Base-by-base conservation (phyloP, 2,113 vertebrate genomes). In the Silurus glanis region DNA sequence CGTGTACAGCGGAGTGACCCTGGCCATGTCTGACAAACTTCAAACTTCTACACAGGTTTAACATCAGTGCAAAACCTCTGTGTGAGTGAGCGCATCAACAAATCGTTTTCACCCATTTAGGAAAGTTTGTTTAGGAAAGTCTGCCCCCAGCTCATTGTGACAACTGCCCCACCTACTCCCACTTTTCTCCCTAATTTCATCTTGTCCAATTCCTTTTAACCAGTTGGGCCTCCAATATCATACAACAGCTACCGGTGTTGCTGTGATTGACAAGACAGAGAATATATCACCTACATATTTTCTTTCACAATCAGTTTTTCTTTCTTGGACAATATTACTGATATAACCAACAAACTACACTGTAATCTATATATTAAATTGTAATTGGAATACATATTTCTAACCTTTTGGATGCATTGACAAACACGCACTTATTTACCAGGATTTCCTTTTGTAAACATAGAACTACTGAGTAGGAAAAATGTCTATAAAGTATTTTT, bases 11-110 rank as follows among this genome's bases (percentile, higher is more conserved):
- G 13, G 59, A 67, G 37, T 59, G 53, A 53, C 28, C 71, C 55
- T 25, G 61, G 47, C 55, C n/a, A 55, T 23, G 7, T 10, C 64
- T 67, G 1, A 62, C 51, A 81, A 45, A 64, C 71, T 86, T 78
- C n/a, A 19, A 58, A 79, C 69, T 12, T 82, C 58, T 67, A 49
- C 45, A 80, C 78, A 61, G 28, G 28, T 80, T 61, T 80, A 23
- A 80, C 76, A 80, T 61, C 78, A 59, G 56, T 16, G 17, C 55
- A 80, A 80, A 80, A 59, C 21, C 19, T 80, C 8, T 75, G 21
- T 67, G 72, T 49, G 19, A 81, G 14, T 64, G 58, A 83, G 25
- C 17, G 8, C 72, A 62, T 51, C 47, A 86, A 74, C 9, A 58
- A 74, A 74, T 51, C 45, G 49, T 25, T 58, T 28, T 74, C 19